These are phyloP conservation scores for Acanthaster planci DNA, from an alignment of 35 echinoderm and acorn worm species.

Conservation along the genomic window DNA sequence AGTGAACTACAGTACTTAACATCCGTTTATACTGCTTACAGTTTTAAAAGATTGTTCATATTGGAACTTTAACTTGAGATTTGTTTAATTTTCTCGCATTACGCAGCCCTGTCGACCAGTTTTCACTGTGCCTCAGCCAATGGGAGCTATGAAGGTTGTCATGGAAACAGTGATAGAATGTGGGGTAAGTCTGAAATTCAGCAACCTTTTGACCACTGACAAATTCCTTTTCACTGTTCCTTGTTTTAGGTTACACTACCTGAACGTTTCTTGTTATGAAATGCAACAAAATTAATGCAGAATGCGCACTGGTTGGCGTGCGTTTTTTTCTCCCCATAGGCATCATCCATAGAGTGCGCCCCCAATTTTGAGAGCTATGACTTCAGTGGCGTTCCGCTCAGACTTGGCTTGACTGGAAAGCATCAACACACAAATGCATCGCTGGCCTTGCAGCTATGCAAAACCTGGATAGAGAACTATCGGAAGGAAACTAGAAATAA, in stretches of 20 bases:
- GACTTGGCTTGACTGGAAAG: conserved; percentile 76
- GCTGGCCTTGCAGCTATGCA: conserved; percentile 85
- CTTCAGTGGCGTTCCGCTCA: conserved; percentile 62
- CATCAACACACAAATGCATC: conserved; percentile 87
- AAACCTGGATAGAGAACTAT: conserved; percentile 67
- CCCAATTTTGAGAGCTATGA: conserved; percentile 57
- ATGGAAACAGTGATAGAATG: conserved; percentile 60
- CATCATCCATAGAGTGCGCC: conserved; percentile 40
- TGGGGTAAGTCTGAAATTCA: conserved; percentile 53
- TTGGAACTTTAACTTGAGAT: no score
- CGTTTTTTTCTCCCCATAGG: neutral
- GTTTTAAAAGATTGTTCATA: no score
- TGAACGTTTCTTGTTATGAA: no score
- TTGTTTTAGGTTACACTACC: no score
- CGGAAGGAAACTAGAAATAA: no score
- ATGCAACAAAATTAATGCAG: no score
- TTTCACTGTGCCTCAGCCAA: conserved; percentile 84
- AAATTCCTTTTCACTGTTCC: no score
- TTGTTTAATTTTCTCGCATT: no score
- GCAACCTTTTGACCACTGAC: no score
- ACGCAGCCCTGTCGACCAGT: conserved; percentile 74
- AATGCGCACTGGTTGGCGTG: no score
- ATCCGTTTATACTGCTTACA: no score
- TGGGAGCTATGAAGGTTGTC: conserved; percentile 73
- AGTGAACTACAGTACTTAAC: no score